Base-by-base conservation (phyloP, 2,888 invertebrate genomes). In the Leucophenga maculata region DNA sequence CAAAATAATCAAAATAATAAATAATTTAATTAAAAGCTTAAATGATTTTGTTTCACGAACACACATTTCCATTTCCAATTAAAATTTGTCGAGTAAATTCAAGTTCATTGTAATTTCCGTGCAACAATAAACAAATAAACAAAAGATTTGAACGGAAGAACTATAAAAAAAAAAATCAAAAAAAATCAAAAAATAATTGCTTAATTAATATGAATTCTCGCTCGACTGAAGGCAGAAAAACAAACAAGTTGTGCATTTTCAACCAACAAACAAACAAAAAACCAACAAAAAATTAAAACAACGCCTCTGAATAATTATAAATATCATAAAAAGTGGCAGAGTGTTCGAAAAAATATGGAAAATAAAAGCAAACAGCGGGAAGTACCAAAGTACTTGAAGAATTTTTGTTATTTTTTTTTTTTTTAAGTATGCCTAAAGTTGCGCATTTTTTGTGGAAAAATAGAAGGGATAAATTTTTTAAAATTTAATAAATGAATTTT, bases 31-130 rank as follows among this genome's bases (percentile, higher is more conserved):
- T 26, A 3, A 26, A 4, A 26, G 26, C 2, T 26, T 26, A 26
- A 26, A 26, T 4, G 26, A 2, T 26, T 26, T 26, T 26, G 2
- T 26, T 26, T 4, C 26, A 26, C 26, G 4, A 2, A 26, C 26
- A 26, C 26, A 3, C 26, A 26, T 26, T 26, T 26, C 26, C 26
- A 26, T 26, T 26, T 26, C 26, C 26, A 26, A 26, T 26, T 26
- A 26, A 26, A 26, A 26, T 26, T 2, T 26, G 26, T 4, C 26
- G 4, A 6, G 39, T 39, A 39, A 55, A 4, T 55, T 55, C 55
- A 55, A 55, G 55, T 55, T 55, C 55, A 55, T 22, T 22, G 55
- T 22, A 55, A 55, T 55, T 22, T 55, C 26, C 55, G 39, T 55
- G 55, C 26, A 13, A 9, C 11, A n/a, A n/a, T n/a, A n/a, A n/a